Evolutionary conservation across 1,140 invertebrate species (phyloP).

Genomic region (Hylyphantes graminicola): DNA sequence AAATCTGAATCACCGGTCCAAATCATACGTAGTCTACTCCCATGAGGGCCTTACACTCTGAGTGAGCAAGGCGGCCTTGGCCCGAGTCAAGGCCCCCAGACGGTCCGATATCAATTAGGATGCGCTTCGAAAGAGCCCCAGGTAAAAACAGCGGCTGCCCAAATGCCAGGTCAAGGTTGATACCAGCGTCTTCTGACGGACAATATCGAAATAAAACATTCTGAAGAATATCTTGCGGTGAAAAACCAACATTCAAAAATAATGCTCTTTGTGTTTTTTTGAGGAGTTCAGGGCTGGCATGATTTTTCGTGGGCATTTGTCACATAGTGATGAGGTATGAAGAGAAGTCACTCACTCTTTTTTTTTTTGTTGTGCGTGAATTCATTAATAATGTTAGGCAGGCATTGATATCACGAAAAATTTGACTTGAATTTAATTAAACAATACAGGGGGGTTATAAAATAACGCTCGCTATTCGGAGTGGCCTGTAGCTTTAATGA

Average conservation of each 20-base stretch:
- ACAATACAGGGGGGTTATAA: too few relatives aligned
- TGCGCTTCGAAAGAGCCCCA: constrained; percentile 33
- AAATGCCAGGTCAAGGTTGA: constrained; percentile 30
- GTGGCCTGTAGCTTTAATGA: too few relatives aligned
- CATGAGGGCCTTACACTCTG: too few relatives aligned
- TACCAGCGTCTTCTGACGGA: constrained; percentile 1
- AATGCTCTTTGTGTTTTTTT: constrained; percentile 2
- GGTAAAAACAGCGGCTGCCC: constrained; percentile 27
- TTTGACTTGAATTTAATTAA: background rate
- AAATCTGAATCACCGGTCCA: constrained; percentile 9
- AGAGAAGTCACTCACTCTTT: too few relatives aligned
- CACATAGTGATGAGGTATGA: too few relatives aligned
- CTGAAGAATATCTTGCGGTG: background rate
- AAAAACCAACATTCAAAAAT: background rate
- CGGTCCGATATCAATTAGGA: constrained; percentile 43
- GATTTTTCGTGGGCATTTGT: constrained; percentile 29
- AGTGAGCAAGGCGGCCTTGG: constrained; percentile 25
- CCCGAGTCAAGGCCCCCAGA: constrained; percentile 39
- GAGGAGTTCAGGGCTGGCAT: constrained; percentile 35
- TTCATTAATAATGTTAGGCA: background rate
- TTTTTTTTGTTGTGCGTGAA: too few relatives aligned
- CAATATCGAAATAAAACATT: constrained; percentile 1
- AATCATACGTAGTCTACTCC: background rate
- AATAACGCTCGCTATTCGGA: too few relatives aligned
- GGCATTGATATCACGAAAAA: background rate